Evolutionary conservation across 2,888 invertebrate genomes (phyloP), one percentile per base, ranked within the genome.

Genomic region (Campoletis raptor): DNA sequence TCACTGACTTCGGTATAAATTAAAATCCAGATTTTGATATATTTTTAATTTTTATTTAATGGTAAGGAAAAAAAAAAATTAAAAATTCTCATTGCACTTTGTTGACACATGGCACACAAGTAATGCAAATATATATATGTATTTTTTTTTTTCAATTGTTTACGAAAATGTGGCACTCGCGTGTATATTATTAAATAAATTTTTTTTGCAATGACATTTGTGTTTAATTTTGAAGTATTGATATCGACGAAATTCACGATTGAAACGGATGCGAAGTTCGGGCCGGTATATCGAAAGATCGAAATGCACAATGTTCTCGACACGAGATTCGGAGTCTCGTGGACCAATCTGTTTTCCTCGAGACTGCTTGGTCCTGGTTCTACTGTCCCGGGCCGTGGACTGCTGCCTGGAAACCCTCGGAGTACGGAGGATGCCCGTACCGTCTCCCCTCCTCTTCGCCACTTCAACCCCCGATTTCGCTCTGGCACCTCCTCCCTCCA

Each of bases 341-440:
- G 79, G 24, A 37, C 30, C 15, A 45, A 64, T 64, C 69, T 36
- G 45, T 77, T 81, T 54, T 88, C 74, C 82, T 79, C 70, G 82
- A 86, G 88, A 76, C 86, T 87, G 90, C 88, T 89, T 91, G 92
- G 91, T 93, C 93, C 92, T 92, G 92, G 91, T 93, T 92, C 91
- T 91, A 90, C 92, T 92, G 92, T 93, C 93, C 93, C 93, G 93
- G 93, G 93, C 92, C 93, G 92, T 92, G 92, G 92, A 93, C 93
- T 93, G 92, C 91, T 92, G 92, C 92, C 92, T 92, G 91, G 92
- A 93, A 92, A 92, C 91, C 92, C 92, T 92, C 91, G 91, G 91
- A 90, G 89, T 93, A 92, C 92, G 91, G 92, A 91, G 88, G 90
- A 88, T 90, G 89, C 90, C 90, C 90, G 88, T 90, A 86, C 85